Percentiles rank a stretch among this genome's conserved stretches.
Conservation (phyloP, 2,888 invertebrate species). For the Ceriagrion tenellum region DNA sequence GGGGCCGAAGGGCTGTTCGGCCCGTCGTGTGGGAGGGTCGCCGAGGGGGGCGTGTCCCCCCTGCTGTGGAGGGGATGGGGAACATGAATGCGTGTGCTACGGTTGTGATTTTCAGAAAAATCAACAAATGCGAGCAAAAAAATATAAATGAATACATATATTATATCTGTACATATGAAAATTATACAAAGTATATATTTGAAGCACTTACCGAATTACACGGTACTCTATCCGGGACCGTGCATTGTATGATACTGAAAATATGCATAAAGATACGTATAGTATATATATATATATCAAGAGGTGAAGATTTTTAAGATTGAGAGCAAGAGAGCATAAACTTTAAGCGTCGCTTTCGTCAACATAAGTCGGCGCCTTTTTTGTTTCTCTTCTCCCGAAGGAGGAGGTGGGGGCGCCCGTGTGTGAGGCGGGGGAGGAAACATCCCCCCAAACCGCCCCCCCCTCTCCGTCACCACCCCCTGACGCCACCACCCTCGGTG, state of each 20-base stretch:
- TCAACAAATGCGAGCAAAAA: neutral
- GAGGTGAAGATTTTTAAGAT: slow-evolving; percentile 26
- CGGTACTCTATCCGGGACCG: slow-evolving; percentile 42
- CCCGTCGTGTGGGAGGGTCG: neutral
- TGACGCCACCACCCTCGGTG: too few relatives aligned
- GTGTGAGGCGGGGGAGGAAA: neutral
- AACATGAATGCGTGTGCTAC: neutral
- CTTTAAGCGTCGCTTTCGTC: neutral
- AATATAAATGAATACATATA: neutral
- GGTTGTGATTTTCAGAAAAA: slow-evolving; percentile 8
- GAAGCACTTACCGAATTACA: slow-evolving; percentile 65
- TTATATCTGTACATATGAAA: neutral
- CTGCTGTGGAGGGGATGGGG: neutral
- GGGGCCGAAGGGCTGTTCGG: neutral
- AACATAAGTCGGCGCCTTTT: neutral
- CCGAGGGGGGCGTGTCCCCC: neutral
- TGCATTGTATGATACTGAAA: slow-evolving; percentile 58
- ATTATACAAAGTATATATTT: slow-evolving; percentile 33
- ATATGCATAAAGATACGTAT: neutral
- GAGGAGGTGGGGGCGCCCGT: neutral
- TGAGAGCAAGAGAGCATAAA: neutral
- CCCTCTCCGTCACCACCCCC: too few relatives aligned
- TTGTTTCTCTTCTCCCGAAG: neutral
- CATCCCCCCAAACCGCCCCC: neutral
- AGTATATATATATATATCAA: slow-evolving; percentile 14